Percentiles rank a stretch among this genome's conserved stretches.
Conservation (phyloP, 1,140 invertebrate genomes). For the Carposina sasakii region DNA sequence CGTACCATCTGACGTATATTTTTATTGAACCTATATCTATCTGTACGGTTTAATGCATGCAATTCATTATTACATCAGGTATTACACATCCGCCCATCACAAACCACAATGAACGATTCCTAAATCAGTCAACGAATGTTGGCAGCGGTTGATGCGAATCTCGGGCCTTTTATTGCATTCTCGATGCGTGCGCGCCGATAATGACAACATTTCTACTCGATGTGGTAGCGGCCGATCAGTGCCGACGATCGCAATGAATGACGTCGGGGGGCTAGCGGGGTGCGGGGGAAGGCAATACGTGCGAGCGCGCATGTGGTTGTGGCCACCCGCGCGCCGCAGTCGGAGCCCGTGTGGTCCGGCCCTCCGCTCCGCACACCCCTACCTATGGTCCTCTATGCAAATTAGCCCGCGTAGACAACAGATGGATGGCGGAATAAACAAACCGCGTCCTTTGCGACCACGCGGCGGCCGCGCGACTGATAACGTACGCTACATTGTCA, state of each 20-base stretch:
- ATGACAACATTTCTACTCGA: constrained; percentile 65
- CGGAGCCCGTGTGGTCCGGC: constrained; percentile 59
- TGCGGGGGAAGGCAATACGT: constrained; percentile 35
- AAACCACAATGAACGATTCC: constrained; percentile 26
- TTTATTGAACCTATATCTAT: too few species aligned
- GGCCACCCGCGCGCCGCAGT: constrained; percentile 60
- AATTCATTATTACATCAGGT: too few species aligned
- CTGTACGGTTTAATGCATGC: too few species aligned
- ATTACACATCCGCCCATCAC: too few species aligned
- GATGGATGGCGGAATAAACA: constrained; percentile 71
- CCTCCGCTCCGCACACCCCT: constrained; percentile 18
- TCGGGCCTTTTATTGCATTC: constrained; percentile 46
- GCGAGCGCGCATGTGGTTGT: constrained; percentile 59
- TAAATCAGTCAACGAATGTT: constrained; percentile 29
- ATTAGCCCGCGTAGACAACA: constrained; percentile 70
- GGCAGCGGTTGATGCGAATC: constrained; percentile 32
- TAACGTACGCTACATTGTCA: constrained; percentile 21
- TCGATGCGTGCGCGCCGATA: constrained; percentile 49
- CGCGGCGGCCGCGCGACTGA: constrained; percentile 14
- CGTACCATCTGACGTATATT: too few species aligned
- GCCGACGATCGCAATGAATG: constrained; percentile 66
- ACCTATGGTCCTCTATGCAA: constrained; percentile 60
- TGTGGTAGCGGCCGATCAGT: constrained; percentile 56
- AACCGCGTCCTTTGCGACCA: constrained; percentile 59
- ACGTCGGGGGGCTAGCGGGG: constrained; percentile 43